Base-by-base conservation (phyloP, 2,113 vertebrate species). In the Telmatochromis sp. region DNA sequence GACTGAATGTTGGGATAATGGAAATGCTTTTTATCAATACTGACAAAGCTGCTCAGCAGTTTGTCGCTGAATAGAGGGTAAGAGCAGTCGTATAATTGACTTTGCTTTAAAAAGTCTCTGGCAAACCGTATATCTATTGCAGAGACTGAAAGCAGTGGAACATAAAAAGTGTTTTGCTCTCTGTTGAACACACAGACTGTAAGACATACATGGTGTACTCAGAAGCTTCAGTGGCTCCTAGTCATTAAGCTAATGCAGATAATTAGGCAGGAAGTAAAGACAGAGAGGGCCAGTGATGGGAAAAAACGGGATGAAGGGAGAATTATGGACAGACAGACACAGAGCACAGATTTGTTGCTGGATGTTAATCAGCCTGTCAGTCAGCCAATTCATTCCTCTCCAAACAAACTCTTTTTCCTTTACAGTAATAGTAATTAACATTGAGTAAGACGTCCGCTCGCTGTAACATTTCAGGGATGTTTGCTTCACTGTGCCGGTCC, bases 181-280 rank as follows among this genome's bases (percentile, higher is more conserved):
- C 23, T 83, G 14, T 71, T 4, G 11, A 35, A 37, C 81, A 60
- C 47, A 28, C 50, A 42, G n/a, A 86, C 80, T 85, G 26, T 80
- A 28, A 90, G 53, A 88, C 19, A 82, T 35, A 86, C 75, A 57
- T 35, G 37, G 42, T 26, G 37, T 63, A 84, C 40, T 86, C 63
- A 33, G 19, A 81, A 82, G 79, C 63, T 28, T 83, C 63, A 40
- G 81, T 73, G 80, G 73, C 85, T 85, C 86, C 86, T 83, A 86
- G 89, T 92, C 93, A 93, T 94, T 92, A 91, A 80, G 81, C 75
- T 95, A 93, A 95, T 94, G 94, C 71, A 89, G 78, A 90, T 92
- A 89, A 93, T 93, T 89, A 93, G 90, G 85, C 83, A 87, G 90
- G 87, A 86, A 86, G 91, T 83, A 89, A 89, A 93, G 85, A 79